Evolutionary conservation across 2,888 invertebrate species (phyloP), one percentile per base, ranked within the genome.

Genomic region (Girardia tigrina): DNA sequence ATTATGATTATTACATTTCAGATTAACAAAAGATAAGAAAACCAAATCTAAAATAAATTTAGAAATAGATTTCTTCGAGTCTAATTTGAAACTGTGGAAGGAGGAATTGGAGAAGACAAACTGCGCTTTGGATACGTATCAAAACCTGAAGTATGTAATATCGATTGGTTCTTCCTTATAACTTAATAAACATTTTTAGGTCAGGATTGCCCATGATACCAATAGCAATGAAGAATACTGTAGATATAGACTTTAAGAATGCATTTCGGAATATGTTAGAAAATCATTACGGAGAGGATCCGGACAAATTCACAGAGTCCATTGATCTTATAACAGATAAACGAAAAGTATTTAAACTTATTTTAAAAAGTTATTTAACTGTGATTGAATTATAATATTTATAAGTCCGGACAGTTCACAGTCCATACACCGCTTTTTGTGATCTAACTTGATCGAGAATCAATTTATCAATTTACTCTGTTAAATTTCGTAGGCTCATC

Each of bases 231-330:
- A 72, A 72, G 26, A 72, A 23, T 23, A 72, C 73, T 6, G 36
- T 23, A n/a, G 29, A 29, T 26, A 72, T 72, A 16, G 73, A 72
- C 29, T 72, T 72, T 72, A 72, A 26, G 16, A 36, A 29, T 29
- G n/a, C 73, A 28, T 72, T 72, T 26, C 29, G 29, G 20, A 29
- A 29, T 36, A 29, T 29, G 23, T 14, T 72, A n/a, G 26, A 29
- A 26, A 36, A 72, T 29, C 73, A 72, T 36, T 72, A 72, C 26
- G 29, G 36, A 29, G 73, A 72, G 23, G 73, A 72, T 29, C 73
- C 73, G 4, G 73, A 72, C 29, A 72, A 28, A 12, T 72, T n/a
- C 29, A 29, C 29, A n/a, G 73, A 72, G 42, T 23, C 29, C 6
- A 72, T 72, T 29, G 26, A 36, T 16, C 20, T 56, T 4, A n/a